Evolutionary conservation across 2,888 invertebrate genomes (phyloP).

Genomic region (Saturnia japonica): DNA sequence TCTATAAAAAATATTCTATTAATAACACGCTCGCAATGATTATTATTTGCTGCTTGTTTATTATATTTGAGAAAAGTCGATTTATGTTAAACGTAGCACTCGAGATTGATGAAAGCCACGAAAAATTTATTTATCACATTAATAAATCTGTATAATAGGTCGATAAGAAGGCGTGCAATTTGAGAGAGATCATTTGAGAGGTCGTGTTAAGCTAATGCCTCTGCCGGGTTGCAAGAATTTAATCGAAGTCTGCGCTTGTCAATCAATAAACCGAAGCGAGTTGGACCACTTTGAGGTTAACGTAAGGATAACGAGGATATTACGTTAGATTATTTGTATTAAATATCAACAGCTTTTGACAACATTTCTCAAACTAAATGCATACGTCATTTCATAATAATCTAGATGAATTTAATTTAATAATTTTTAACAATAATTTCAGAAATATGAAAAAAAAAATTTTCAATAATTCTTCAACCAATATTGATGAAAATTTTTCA

Average conservation of each 20-base stretch:
- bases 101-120: not conserved
- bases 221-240: constrained; percentile 66
- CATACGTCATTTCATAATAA: no score
- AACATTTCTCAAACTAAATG: no score
- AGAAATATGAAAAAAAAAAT: no score
- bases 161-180: constrained; percentile 26
- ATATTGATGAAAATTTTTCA: no score
- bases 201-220: constrained; percentile 66
- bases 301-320: constrained; percentile 53
- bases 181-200: constrained; percentile 35
- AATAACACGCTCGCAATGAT: not conserved
- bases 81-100: not conserved
- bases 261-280: constrained; percentile 72
- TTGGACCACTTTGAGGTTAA: constrained; percentile 54
- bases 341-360: no score
- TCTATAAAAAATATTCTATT: no score
- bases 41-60: not conserved
- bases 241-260: constrained; percentile 76
- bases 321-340: constrained; percentile 23
- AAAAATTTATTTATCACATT: constrained; percentile 42
- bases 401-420: no score
- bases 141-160: constrained; percentile 39
- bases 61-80: not conserved
- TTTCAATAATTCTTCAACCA: no score
- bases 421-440: no score